Evolutionary conservation across 1,140 invertebrate species (phyloP).

Genomic region (Magallana angulata): DNA sequence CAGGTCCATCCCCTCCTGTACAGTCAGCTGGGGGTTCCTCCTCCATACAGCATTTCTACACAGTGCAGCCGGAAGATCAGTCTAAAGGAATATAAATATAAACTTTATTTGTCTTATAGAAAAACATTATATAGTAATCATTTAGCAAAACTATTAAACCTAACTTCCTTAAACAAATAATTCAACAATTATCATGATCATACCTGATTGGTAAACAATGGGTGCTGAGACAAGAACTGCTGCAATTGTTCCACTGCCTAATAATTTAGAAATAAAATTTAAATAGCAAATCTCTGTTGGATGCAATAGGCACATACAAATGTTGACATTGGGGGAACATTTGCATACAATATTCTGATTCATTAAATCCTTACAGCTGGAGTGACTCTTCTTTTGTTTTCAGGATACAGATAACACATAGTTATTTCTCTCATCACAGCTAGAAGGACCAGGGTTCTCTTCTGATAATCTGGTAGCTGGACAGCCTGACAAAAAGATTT

Average conservation of each 20-base stretch:
- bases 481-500: background rate
- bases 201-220: background rate
- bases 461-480: conserved; percentile 10
- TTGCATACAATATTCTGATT: too few species aligned
- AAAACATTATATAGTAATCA: too few species aligned
- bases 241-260: background rate
- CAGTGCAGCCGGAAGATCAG: conserved; percentile 19
- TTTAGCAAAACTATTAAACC: too few species aligned
- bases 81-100: background rate
- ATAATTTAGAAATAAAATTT: too few species aligned
- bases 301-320: background rate
- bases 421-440: conserved; percentile 67
- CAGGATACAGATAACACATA: conserved; percentile 54
- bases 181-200: background rate
- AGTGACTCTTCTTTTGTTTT: conserved; percentile 44
- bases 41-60: conserved; percentile 53
- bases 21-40: conserved; percentile 30
- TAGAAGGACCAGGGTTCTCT: conserved; percentile 49
- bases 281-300: background rate
- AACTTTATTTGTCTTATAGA: background rate
- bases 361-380: conserved; percentile 40
- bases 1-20: conserved; percentile 51
- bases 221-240: background rate
- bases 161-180: too few species aligned
- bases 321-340: too few species aligned